Evolutionary conservation across 1,140 invertebrate genomes (phyloP).

Genomic region (Eueides isabella): DNA sequence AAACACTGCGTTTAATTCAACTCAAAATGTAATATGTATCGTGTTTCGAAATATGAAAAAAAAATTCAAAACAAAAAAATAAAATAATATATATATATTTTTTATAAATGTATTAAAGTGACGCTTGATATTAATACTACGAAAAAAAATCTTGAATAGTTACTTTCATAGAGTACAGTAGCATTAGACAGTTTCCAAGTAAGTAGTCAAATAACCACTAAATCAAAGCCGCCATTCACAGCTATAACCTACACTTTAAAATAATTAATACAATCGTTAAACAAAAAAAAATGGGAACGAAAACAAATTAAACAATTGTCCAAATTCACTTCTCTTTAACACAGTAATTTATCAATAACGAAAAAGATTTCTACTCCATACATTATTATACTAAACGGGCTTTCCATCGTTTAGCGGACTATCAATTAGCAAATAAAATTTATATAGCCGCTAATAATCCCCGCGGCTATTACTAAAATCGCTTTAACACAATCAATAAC

Average conservation of each 20-base stretch:
- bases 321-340: conserved; percentile 43
- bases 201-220: not conserved
- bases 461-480: conserved; percentile 40
- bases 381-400: conserved; percentile 35
- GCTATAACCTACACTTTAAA: not conserved
- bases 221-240: not conserved
- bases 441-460: conserved; percentile 48
- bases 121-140: no score
- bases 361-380: conserved; percentile 55
- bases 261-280: not conserved
- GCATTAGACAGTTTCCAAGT: no score
- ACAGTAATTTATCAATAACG: conserved; percentile 43
- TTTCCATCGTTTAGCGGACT: conserved; percentile 45
- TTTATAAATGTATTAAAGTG: no score
- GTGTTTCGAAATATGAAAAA: no score
- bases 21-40: no score
- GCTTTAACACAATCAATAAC: conserved; percentile 41
- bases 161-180: no score
- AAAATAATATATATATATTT: no score
- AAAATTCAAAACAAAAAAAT: no score
- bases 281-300: not conserved
- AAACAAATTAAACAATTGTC: not conserved
- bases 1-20: no score
- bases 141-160: no score
- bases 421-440: conserved; percentile 49